Base-by-base conservation (phyloP, 2,113 vertebrate species). In the Carlito syrichta region DNA sequence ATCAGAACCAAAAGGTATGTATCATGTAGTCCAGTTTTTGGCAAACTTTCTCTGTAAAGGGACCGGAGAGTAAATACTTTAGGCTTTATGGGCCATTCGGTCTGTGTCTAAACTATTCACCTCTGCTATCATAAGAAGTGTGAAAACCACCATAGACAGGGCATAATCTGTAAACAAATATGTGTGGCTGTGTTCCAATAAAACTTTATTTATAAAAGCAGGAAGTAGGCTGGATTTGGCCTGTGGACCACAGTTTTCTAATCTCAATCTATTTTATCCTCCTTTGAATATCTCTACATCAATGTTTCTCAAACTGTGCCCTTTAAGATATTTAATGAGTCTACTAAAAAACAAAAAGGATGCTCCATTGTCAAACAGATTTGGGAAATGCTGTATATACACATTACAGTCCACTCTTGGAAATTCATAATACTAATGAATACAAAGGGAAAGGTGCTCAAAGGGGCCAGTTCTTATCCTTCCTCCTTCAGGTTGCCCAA, bases 131-230 rank as follows among this genome's bases (percentile, higher is more conserved):
- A n/a, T 0, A 66, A 68, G 3, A 66, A 68, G 3, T 60, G 12
- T 54, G 54, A 78, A 84, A 96, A 82, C 10, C 17, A 86, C 50
- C 54, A 90, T 6, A 69, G 56, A 81, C 6, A 40, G 19, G 50
- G 93, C 30, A 93, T 7, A 91, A 62, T 79, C 69, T 91, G n/a
- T 76, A 43, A n/a, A 88, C 45, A 73, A 84, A 87, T 23, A 1
- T 87, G 17, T 79, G 23, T 76, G 20, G 32, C n/a, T 86, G 20
- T 78, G 30, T 86, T 74, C 19, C 81, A 66, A n/a, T 66, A 74
- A 81, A 81, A 78, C 32, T 83, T 77, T 56, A 76, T 38, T 69
- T 45, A 69, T 30, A 68, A 94, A 97, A 94, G 45, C 73, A 82
- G 43, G 68, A 40, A 66, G 63, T 35, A 7, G 14, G 8, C 14